These are phyloP conservation scores for Orchesella flavescens DNA, from an alignment of 2,888 invertebrate species.

Conservation along the genomic window DNA sequence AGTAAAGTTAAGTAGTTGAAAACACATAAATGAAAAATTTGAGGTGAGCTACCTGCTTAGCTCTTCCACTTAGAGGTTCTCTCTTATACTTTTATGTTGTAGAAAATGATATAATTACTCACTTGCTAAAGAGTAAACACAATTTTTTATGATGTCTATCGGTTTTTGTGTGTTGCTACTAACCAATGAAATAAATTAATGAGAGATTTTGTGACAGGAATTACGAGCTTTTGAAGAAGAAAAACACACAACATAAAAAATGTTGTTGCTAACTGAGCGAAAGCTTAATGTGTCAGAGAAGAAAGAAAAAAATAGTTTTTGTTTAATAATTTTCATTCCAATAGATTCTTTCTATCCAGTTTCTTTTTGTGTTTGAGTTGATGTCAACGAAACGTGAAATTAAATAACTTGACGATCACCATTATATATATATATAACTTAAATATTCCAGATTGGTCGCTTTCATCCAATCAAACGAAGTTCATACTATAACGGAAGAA, in stretches of 20 bases:
- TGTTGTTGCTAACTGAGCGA: background rate
- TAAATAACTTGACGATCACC: constrained; percentile 46
- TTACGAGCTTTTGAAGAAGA: constrained; percentile 35
- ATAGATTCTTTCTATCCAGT: too few relatives aligned
- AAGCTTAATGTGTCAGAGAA: background rate
- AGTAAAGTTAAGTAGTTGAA: constrained; percentile 4
- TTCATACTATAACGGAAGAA: too few relatives aligned
- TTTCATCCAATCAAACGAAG: too few relatives aligned
- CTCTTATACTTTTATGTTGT: constrained; percentile 18
- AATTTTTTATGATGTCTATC: too few relatives aligned
- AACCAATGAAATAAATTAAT: constrained; percentile 41
- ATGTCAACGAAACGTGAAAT: constrained; percentile 63
- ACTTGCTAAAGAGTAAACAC: background rate
- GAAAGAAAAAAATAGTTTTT: constrained; percentile 30
- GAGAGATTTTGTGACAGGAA: constrained; percentile 40
- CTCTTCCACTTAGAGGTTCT: constrained; percentile 31
- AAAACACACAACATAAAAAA: background rate
- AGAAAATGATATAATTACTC: constrained; percentile 59
- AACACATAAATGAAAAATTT: constrained; percentile 47
- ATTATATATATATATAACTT: too few relatives aligned
- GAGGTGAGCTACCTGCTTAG: constrained; percentile 1
- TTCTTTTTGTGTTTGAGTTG: constrained; percentile 41
- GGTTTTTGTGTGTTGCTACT: too few relatives aligned
- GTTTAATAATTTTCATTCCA: constrained; percentile 58
- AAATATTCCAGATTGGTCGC: too few relatives aligned